Conservation (phyloP, 2,888 invertebrate genomes). For the Harpagoxenus sublaevis region DNA sequence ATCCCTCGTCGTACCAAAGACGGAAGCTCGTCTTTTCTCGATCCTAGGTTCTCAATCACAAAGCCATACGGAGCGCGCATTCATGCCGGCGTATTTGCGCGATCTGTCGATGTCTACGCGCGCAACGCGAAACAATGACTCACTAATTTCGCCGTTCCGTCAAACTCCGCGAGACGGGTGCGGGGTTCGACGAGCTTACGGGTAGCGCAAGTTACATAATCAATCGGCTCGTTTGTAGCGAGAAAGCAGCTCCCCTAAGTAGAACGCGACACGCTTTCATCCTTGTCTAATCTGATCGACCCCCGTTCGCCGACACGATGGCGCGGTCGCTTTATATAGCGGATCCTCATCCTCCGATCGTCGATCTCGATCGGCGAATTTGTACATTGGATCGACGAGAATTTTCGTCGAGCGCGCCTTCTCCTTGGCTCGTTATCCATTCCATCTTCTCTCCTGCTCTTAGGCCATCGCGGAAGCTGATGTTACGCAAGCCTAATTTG, state of each 20-base stretch:
- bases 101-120: constrained; percentile 74
- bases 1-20: background rate
- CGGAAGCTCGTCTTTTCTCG: constrained; percentile 21
- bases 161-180: constrained; percentile 61
- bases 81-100: constrained; percentile 61
- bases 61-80: constrained; percentile 8
- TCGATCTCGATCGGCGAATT: constrained; percentile 24
- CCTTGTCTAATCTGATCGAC: constrained; percentile 30
- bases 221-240: constrained; percentile 62
- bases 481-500: constrained; percentile 44
- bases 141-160: constrained; percentile 73
- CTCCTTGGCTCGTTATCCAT: constrained; percentile 34
- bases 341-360: background rate
- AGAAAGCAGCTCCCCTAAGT: constrained; percentile 39
- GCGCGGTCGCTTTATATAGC: background rate
- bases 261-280: constrained; percentile 59
- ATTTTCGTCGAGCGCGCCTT: background rate
- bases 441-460: background rate
- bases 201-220: constrained; percentile 71
- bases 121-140: constrained; percentile 69
- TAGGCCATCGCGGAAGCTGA: background rate
- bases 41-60: constrained; percentile 39
- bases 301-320: background rate
- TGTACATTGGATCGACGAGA: background rate
- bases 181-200: constrained; percentile 60